Conservation (phyloP, 2,888 invertebrate species). For the Drosophila imparisetae region DNA sequence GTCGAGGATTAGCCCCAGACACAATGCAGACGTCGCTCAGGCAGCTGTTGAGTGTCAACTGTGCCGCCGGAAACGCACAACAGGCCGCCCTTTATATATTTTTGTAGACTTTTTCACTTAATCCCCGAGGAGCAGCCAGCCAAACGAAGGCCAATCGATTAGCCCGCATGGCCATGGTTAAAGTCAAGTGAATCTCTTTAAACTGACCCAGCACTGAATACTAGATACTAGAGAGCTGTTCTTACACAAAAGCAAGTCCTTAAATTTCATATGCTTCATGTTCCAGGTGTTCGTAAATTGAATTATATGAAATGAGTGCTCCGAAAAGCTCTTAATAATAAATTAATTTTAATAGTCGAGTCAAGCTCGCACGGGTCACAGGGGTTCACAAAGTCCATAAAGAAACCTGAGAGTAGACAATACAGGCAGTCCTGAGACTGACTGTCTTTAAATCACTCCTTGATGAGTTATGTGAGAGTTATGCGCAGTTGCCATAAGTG, state of each 20-base stretch:
- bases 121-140: constrained; percentile 37
- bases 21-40: constrained; percentile 35
- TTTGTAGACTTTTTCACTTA: constrained; percentile 49
- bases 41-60: constrained; percentile 68
- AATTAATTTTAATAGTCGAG: background rate
- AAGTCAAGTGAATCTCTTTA: constrained; percentile 47
- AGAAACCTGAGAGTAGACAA: background rate
- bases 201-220: constrained; percentile 14
- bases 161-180: constrained; percentile 24
- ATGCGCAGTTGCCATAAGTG: background rate
- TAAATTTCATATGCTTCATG: background rate
- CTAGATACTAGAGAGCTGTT: background rate
- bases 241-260: background rate
- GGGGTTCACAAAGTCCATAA: background rate
- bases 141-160: constrained; percentile 59
- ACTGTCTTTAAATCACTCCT: background rate
- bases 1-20: constrained; percentile 74
- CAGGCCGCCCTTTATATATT: constrained; percentile 37
- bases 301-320: background rate
- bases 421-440: background rate
- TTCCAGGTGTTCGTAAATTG: background rate
- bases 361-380: background rate
- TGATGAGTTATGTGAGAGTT: background rate
- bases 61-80: constrained; percentile 62
- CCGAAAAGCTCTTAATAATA: background rate